These are phyloP conservation scores for Scaptomyza montana DNA, from an alignment of 1,140 invertebrate species.

Conservation along the genomic window DNA sequence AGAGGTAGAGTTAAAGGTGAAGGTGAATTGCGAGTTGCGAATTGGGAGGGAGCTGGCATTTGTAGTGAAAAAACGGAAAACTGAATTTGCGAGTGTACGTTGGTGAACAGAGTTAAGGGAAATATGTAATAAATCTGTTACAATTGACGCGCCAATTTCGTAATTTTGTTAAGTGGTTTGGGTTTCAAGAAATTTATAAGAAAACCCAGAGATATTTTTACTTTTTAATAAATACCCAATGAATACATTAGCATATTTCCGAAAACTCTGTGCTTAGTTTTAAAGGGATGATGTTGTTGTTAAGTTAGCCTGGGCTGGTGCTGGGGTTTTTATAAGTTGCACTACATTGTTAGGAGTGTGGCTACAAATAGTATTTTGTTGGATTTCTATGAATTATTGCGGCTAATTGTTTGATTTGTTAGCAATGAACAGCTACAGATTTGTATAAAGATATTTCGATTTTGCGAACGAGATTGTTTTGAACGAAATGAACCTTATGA, in stretches of 20 bases:
- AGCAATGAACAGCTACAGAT: constrained; percentile 50
- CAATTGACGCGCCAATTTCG: constrained; percentile 1
- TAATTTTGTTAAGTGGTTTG: constrained; percentile 13
- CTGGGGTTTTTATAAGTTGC: constrained; percentile 42
- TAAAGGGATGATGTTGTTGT: constrained; percentile 4
- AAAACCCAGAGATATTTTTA: not conserved
- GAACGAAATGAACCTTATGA: constrained; percentile 66
- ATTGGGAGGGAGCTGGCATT: constrained; percentile 8
- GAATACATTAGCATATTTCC: constrained; percentile 53
- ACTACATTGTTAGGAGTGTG: constrained; percentile 48
- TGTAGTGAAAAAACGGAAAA: constrained; percentile 13
- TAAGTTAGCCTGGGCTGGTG: constrained; percentile 18
- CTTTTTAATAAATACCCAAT: not conserved
- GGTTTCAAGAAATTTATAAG: not conserved
- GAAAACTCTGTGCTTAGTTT: constrained; percentile 15
- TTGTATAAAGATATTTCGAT: constrained; percentile 28
- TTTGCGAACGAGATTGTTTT: constrained; percentile 66
- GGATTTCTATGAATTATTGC: constrained; percentile 60
- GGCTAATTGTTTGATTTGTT: constrained; percentile 60
- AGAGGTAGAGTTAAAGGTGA: constrained; percentile 5
- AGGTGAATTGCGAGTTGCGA: not conserved
- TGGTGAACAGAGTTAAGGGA: constrained; percentile 21
- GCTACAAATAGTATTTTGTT: constrained; percentile 46
- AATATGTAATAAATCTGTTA: constrained; percentile 34
- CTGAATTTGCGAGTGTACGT: constrained; percentile 3